A percentile compares a stretch with the other conserved stretches of the same genome.
phyloP scores from a whole-genome alignment of 2,888 invertebrate genomes.

The Mythimna impura region DNA sequence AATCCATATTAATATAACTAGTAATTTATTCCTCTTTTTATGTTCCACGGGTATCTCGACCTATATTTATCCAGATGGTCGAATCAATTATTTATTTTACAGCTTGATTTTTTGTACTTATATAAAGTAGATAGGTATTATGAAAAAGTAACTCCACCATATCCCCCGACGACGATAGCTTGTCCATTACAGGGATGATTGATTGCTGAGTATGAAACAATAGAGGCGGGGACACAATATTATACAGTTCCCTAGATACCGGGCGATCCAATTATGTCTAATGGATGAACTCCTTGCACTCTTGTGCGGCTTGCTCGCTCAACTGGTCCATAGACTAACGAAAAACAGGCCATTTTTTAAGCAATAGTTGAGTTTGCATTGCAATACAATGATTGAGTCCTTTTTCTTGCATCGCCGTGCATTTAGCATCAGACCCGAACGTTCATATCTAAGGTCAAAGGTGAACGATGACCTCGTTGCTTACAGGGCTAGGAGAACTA shows the following conservation, averaged over 20 bases:
- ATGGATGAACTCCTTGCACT: slow-evolving; percentile 79
- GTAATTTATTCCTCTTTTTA: neutral
- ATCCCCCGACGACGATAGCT: slow-evolving; percentile 64
- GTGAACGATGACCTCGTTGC: neutral
- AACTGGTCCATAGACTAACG: neutral
- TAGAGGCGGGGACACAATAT: slow-evolving; percentile 41
- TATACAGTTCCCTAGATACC: slow-evolving; percentile 41
- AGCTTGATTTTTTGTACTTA: neutral
- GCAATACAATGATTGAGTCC: neutral
- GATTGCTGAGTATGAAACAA: slow-evolving; percentile 64
- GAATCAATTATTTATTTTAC: slow-evolving; percentile 8
- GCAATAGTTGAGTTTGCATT: neutral
- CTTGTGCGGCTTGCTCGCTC: slow-evolving; percentile 33
- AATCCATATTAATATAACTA: neutral
- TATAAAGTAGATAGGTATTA: neutral
- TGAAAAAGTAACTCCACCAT: slow-evolving; percentile 41
- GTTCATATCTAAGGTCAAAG: neutral
- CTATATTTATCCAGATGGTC: neutral
- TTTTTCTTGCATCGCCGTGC: too few relatives aligned
- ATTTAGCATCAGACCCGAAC: neutral
- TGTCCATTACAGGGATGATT: slow-evolving; percentile 72
- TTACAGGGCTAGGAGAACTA: neutral
- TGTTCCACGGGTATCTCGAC: neutral
- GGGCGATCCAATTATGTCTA: slow-evolving; percentile 84
- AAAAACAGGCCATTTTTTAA: neutral